Base-by-base conservation (phyloP, 2,888 invertebrate genomes). In the Helobdella robusta region DNA sequence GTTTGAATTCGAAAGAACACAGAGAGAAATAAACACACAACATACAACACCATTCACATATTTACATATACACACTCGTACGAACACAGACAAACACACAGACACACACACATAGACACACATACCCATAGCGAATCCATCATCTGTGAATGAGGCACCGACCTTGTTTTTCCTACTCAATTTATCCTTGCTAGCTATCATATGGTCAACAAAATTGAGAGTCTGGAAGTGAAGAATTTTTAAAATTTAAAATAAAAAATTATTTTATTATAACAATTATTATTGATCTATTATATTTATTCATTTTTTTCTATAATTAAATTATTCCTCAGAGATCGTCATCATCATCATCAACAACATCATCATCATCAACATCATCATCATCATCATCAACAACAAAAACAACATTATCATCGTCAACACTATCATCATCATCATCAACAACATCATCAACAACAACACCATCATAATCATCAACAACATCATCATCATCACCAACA, bases 121-220 rank as follows among this genome's bases (percentile, higher is more conserved):
- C 72, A 72, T 81, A 76, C 95, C 98, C 85, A 98, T 89, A 3
- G 93, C 89, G 82, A 98, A 97, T 18, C 98, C 98, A 80, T 98
- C 98, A 79, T 98, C 97, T 15, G 94, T 93, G 77, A 98, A 93
- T 0, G 91, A 86, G 59, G 91, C 89, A 18, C 89, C 90, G 18
- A 84, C 83, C 81, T 88, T 89, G 76, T 89, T 89, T 77, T 91
- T 91, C 77, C 93, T 93, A 68, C 86, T 87, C 80, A 97, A 85
- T 79, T 89, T 89, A 74, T 95, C 93, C 77, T 94, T 94, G 69
- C 89, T 88, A 56, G 87, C 85, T 69, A 95, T 85, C 73, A 91
- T 88, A 78, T 95, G 87, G 75, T 98, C 94, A 28, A 97, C 86
- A 81, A 89, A 95, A 80, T 94, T 97, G 67, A 97, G 83, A 0